Base-by-base conservation (phyloP, 2,113 vertebrate genomes). In the Gobio gobio region DNA sequence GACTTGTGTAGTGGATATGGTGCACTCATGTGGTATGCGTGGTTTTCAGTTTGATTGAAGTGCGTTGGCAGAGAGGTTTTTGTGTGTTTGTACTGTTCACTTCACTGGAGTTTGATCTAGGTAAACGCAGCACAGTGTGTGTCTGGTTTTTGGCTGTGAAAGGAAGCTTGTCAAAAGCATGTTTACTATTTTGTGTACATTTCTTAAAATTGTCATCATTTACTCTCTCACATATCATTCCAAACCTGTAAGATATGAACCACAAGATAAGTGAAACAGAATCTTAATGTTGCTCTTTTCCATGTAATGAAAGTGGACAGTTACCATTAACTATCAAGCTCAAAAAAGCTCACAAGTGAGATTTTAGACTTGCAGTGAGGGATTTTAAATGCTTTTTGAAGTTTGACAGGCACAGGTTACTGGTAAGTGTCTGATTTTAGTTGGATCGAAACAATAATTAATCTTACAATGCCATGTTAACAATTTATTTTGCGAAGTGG, bases 31-130 rank as follows among this genome's bases (percentile, higher is more conserved):
- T 36, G 81, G 59, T 78, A 43, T 76, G 70, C 58, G 72, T 83
- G 80, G 80, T 43, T 86, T 82, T 81, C 58, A 76, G 33, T 47
- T 63, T 74, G 54, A 24, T 43, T 51, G 56, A 51, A 79, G 54
- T 36, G 43, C 6, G n/a, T 40, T 78, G 43, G 49, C 66, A 63
- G 56, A 33, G 47, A 72, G 56, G 61, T 78, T 47, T 72, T 61
- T 59, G 56, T 74, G n/a, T 33, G 59, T 79, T 73, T 64, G 64
- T 26, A 29, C 36, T 75, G 29, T 45, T 74, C 16, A 45, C n/a
- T 74, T 56, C n/a, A 78, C 73, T 58, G 33, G 54, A 40, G 24
- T 73, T 14, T 58, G 72, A 83, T 54, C 26, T 84, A 83, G 82
- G 51, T 83, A 63, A 51, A 26, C 5, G 20, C 16, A 77, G 47